phyloP scores from a whole-genome alignment of 2,797 vertebrate genomes.

The Petrocephalus schoutedeni region DNA sequence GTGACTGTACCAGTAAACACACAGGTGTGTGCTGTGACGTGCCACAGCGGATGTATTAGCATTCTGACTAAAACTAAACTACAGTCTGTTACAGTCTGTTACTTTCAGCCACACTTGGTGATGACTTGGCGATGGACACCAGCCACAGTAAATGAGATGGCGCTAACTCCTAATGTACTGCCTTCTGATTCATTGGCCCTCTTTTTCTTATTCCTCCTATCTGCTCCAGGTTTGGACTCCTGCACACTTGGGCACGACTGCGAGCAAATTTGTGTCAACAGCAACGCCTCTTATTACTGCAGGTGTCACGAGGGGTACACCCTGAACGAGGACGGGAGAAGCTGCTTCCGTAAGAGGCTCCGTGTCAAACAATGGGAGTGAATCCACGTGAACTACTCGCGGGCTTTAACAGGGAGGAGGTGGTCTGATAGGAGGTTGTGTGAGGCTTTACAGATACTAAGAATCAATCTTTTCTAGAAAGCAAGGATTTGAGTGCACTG shows the following conservation, averaged over 20 bases:
- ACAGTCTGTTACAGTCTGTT: neutral
- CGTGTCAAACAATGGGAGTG: neutral
- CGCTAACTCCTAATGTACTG: neutral
- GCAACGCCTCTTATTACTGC: constrained; percentile 60
- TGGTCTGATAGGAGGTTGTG: neutral
- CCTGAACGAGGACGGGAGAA: constrained; percentile 71
- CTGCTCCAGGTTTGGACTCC: constrained; percentile 53
- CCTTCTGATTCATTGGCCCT: neutral
- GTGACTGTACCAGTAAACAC: too few relatives aligned
- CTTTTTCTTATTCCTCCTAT: neutral
- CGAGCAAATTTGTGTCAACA: constrained; percentile 74
- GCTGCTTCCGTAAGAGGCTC: constrained; percentile 69
- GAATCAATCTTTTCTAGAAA: neutral
- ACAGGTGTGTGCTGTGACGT: neutral
- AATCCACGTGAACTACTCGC: neutral
- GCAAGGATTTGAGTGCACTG: neutral
- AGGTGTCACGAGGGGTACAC: constrained; percentile 67
- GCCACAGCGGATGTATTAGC: neutral
- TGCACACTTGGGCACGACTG: constrained; percentile 70
- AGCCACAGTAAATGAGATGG: neutral
- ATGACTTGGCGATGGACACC: neutral
- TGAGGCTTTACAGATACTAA: neutral
- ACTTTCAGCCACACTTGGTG: neutral
- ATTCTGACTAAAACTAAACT: neutral
- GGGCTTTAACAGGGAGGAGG: neutral